These are phyloP conservation scores for Drosophila nigricruria DNA, from an alignment of 2,888 invertebrate species.

Conservation along the genomic window DNA sequence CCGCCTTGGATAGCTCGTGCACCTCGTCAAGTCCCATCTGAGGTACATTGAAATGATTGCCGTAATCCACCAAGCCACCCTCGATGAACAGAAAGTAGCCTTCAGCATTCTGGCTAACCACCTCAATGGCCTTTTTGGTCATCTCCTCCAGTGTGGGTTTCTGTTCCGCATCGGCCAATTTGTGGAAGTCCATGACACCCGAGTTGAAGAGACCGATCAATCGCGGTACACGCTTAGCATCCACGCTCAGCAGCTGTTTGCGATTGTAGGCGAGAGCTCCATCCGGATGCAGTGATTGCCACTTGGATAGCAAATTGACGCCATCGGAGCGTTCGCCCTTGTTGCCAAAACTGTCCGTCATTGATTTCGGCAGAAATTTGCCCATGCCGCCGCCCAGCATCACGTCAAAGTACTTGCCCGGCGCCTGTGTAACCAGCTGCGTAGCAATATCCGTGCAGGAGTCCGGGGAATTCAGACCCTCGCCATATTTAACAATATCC, in stretches of 20 bases:
- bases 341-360: constrained; percentile 86
- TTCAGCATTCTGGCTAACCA: constrained; percentile 86
- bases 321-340: constrained; percentile 87
- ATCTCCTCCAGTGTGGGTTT: constrained; percentile 89
- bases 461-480: constrained; percentile 83
- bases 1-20: constrained; percentile 90
- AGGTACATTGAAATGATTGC: constrained; percentile 88
- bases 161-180: constrained; percentile 84
- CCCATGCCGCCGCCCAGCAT: constrained; percentile 82
- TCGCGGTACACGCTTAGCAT: constrained; percentile 85
- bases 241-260: constrained; percentile 79
- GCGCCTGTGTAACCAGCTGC: constrained; percentile 88
- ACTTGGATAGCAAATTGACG: constrained; percentile 88
- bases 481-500: constrained; percentile 85
- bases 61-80: constrained; percentile 86
- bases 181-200: constrained; percentile 87
- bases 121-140: constrained; percentile 88
- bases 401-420: constrained; percentile 90
- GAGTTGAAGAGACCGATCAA: constrained; percentile 87
- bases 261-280: constrained; percentile 80
- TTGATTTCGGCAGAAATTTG: constrained; percentile 75
- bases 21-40: constrained; percentile 92
- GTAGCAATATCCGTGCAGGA: constrained; percentile 90
- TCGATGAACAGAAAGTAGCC: constrained; percentile 91
- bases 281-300: constrained; percentile 85